phyloP scores from a whole-genome alignment of 2,888 invertebrate species.

The Argyresthia albistria region DNA sequence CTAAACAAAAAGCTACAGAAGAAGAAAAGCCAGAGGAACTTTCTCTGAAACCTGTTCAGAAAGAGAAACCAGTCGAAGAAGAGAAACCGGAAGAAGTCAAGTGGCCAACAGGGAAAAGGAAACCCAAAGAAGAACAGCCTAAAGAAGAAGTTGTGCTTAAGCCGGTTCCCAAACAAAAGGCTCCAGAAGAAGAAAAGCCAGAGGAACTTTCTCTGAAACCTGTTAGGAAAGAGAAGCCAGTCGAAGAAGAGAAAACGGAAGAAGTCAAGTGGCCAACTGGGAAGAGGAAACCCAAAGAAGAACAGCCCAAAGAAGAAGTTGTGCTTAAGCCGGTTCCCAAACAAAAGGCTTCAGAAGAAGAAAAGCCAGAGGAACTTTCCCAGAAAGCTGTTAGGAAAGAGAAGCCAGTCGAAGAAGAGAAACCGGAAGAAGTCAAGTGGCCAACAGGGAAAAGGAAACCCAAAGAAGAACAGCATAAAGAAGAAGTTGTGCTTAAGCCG shows the following conservation, averaged over 20 bases:
- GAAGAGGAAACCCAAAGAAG: slow-evolving; percentile 18
- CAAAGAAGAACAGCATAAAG: slow-evolving; percentile 28
- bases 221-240: slow-evolving; percentile 23
- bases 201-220: slow-evolving; percentile 24
- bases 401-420: slow-evolving; percentile 18
- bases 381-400: slow-evolving; percentile 20
- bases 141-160: slow-evolving; percentile 31
- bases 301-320: slow-evolving; percentile 21
- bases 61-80: slow-evolving; percentile 19
- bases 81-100: slow-evolving; percentile 22
- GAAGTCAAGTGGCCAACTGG: slow-evolving; percentile 15
- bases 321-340: slow-evolving; percentile 40
- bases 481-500: slow-evolving; percentile 40
- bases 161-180: slow-evolving; percentile 28
- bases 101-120: slow-evolving; percentile 20
- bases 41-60: slow-evolving; percentile 16
- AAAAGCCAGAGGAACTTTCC: slow-evolving; percentile 42
- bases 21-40: slow-evolving; percentile 9
- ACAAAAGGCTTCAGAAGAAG: slow-evolving; percentile 26
- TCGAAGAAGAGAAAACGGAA: slow-evolving; percentile 22
- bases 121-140: slow-evolving; percentile 18
- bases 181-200: slow-evolving; percentile 6
- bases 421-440: slow-evolving; percentile 34
- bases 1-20: slow-evolving; percentile 12
- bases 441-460: slow-evolving; percentile 26